Conservation (phyloP, 2,797 vertebrate genomes). For the Astyanax mexicanus region DNA sequence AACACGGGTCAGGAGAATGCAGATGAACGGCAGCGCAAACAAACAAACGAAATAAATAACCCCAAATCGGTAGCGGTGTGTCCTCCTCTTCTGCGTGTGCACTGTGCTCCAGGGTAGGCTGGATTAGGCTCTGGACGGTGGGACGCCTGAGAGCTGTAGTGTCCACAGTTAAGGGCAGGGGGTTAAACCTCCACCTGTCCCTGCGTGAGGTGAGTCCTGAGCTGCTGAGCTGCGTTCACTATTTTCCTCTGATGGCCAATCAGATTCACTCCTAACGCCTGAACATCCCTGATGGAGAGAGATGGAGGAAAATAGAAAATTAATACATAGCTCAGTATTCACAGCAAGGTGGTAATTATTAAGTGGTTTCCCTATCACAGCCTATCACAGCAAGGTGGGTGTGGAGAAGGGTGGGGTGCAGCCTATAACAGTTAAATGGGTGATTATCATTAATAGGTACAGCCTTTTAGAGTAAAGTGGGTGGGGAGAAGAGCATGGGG, state of each 20-base stretch:
- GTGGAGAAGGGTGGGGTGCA: too few relatives aligned
- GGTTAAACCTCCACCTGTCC: slow-evolving; percentile 83
- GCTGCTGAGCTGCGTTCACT: slow-evolving; percentile 90
- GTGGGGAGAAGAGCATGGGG: too few relatives aligned
- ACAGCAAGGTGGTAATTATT: too few relatives aligned
- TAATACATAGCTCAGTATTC: not conserved
- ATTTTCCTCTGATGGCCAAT: slow-evolving; percentile 97
- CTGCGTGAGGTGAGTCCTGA: slow-evolving; percentile 78
- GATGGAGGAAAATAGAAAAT: slow-evolving; percentile 22
- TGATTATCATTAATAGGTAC: too few relatives aligned
- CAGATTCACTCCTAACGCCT: slow-evolving; percentile 91
- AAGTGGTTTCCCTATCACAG: too few relatives aligned
- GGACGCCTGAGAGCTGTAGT: slow-evolving; percentile 59
- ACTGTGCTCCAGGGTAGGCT: slow-evolving; percentile 44
- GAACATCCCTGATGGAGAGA: slow-evolving; percentile 85
- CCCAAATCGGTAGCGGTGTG: slow-evolving; percentile 15
- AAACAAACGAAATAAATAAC: slow-evolving; percentile 42
- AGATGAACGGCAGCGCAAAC: slow-evolving; percentile 24
- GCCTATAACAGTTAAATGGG: too few relatives aligned
- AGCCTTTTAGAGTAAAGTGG: too few relatives aligned
- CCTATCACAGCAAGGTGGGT: too few relatives aligned
- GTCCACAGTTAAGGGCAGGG: slow-evolving; percentile 37
- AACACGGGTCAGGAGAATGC: slow-evolving; percentile 28
- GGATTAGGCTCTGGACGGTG: slow-evolving; percentile 53
- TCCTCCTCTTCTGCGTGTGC: slow-evolving; percentile 41